phyloP scores from a whole-genome alignment of 1,140 invertebrate genomes.

The Procambarus clarkii region DNA sequence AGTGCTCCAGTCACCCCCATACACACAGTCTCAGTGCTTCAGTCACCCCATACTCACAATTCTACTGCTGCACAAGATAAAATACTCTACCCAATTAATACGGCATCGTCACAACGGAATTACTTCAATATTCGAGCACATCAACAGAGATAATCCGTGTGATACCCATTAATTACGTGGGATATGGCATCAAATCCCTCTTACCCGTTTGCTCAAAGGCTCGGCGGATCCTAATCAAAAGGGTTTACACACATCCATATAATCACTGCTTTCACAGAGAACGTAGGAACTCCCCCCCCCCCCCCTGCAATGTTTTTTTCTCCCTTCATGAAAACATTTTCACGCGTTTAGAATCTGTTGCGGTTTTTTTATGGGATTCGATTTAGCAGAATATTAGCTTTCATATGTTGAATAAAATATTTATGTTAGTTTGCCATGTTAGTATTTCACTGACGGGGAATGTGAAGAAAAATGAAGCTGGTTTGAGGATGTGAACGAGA shows the following conservation, averaged over 20 bases:
- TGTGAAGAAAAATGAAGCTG: no score
- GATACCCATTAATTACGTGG: constrained; percentile 56
- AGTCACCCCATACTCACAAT: not conserved
- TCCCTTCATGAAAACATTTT: not conserved
- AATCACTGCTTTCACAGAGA: constrained; percentile 42
- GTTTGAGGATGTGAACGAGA: not conserved
- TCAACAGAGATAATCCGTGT: constrained; percentile 57
- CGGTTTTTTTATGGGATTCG: no score
- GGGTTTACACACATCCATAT: constrained; percentile 54
- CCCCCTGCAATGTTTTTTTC: not conserved
- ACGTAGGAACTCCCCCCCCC: not conserved
- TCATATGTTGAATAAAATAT: not conserved
- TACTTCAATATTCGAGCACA: constrained; percentile 17
- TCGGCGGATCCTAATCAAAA: constrained; percentile 39
- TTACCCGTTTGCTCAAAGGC: constrained; percentile 48
- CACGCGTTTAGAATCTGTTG: no score
- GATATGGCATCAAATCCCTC: constrained; percentile 55
- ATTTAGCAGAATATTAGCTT: not conserved
- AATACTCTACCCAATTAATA: not conserved
- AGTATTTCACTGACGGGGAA: no score
- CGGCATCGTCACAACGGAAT: constrained; percentile 20
- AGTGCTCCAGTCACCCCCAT: no score
- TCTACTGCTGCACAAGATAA: not conserved
- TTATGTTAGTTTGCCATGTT: no score
- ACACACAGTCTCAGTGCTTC: no score